Percentiles rank a stretch among this genome's conserved stretches.
Conservation (phyloP, 2,113 vertebrate genomes). For the Sander vitreus region DNA sequence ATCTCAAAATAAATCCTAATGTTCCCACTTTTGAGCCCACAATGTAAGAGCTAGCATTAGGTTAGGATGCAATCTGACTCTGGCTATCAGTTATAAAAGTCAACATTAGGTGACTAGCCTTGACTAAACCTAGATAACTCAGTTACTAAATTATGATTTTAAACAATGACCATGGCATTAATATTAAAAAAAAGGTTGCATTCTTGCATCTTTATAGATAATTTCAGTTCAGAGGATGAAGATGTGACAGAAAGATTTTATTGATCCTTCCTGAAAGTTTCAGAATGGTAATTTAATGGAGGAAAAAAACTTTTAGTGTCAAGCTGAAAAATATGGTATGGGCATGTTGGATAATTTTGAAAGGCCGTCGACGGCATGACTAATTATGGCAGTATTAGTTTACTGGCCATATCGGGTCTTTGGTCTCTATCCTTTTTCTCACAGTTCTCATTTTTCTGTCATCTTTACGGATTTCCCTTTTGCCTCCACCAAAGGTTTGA, state of each 20-base stretch:
- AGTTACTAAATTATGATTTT: neutral
- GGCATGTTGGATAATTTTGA: slow-evolving; percentile 34
- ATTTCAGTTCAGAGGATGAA: too few species aligned
- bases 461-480: slow-evolving; percentile 46
- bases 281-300: neutral
- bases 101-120: neutral
- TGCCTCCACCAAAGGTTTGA: slow-evolving; percentile 49
- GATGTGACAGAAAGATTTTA: too few species aligned
- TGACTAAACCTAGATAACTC: neutral
- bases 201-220: too few species aligned
- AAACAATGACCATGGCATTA: neutral
- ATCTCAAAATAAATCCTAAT: neutral
- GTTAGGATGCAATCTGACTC: neutral
- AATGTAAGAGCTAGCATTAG: neutral
- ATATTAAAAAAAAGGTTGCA: neutral
- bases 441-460: slow-evolving; percentile 72
- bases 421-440: slow-evolving; percentile 68
- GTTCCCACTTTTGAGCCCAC: neutral
- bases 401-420: slow-evolving; percentile 67
- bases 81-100: neutral
- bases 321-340: too few species aligned
- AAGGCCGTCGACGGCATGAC: slow-evolving; percentile 64
- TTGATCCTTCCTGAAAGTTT: neutral
- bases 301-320: neutral
- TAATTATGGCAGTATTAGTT: slow-evolving; percentile 67